A percentile compares a stretch with the other conserved stretches of the same genome.
phyloP scores from a whole-genome alignment of 2,888 invertebrate species.

The Oxyscelio sp. region DNA sequence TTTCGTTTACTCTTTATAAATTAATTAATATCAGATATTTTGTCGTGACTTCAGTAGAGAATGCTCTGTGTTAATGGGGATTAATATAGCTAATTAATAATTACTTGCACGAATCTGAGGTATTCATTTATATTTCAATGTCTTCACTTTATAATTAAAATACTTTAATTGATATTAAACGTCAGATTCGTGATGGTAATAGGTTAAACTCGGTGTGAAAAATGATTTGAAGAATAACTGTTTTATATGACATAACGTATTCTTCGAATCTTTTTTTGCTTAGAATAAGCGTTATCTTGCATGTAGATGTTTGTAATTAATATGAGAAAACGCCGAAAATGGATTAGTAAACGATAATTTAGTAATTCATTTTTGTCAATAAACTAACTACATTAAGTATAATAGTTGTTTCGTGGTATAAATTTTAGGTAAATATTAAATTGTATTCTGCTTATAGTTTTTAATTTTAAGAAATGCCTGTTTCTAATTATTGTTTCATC shows the following conservation, averaged over 20 bases:
- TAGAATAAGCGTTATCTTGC: slow-evolving; percentile 51
- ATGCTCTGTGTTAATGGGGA: too few species aligned
- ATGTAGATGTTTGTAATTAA: slow-evolving; percentile 61
- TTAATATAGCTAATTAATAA: too few species aligned
- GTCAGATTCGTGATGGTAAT: slow-evolving; percentile 20
- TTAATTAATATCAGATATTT: too few species aligned
- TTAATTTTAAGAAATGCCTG: too few species aligned
- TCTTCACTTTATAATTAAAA: too few species aligned
- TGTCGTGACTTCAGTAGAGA: too few species aligned
- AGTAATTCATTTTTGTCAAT: neutral
- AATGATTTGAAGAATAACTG: slow-evolving; percentile 14
- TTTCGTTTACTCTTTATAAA: too few species aligned
- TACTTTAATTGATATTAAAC: neutral
- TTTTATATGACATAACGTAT: neutral
- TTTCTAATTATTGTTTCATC: too few species aligned
- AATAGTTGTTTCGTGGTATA: slow-evolving; percentile 12
- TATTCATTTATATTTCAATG: too few species aligned
- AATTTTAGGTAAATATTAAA: neutral
- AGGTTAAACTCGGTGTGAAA: slow-evolving; percentile 31
- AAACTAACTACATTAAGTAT: slow-evolving; percentile 41
- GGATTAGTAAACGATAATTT: neutral
- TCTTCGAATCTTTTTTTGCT: slow-evolving; percentile 21
- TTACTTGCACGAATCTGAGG: too few species aligned
- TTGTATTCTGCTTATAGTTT: neutral
- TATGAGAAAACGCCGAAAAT: slow-evolving; percentile 31